Evolutionary conservation across 2,888 invertebrate species (phyloP).

Genomic region (Lasioglossum lativentre): DNA sequence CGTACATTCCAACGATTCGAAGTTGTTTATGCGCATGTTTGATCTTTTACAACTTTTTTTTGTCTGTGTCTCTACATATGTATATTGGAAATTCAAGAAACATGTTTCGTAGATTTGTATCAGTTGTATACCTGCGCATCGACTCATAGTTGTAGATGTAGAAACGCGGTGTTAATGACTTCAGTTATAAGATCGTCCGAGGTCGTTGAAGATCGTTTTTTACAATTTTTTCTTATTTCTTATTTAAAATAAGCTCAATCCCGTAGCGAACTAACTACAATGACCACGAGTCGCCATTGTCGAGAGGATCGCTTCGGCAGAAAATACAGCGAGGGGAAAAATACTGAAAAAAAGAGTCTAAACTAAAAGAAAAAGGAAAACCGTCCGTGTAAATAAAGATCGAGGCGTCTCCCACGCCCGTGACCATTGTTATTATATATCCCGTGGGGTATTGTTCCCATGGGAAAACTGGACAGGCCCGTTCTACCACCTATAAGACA

Average conservation of each 20-base stretch:
- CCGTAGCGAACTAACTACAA: too few relatives aligned
- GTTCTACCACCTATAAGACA: constrained; percentile 76
- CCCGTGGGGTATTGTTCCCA: constrained; percentile 81
- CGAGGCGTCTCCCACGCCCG: constrained; percentile 78
- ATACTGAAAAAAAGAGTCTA: constrained; percentile 6
- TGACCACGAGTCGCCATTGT: neutral
- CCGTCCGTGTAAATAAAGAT: constrained; percentile 78
- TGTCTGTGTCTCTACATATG: neutral
- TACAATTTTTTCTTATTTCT: too few relatives aligned
- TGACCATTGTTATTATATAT: constrained; percentile 80
- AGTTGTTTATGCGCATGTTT: neutral
- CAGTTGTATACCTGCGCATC: too few relatives aligned
- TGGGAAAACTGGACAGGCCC: constrained; percentile 81
- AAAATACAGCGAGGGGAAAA: neutral
- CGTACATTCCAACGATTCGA: neutral
- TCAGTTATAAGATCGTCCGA: neutral
- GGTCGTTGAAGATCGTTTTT: too few relatives aligned
- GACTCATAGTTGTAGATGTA: too few relatives aligned
- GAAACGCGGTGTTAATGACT: neutral
- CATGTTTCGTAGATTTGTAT: neutral
- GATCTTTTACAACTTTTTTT: neutral
- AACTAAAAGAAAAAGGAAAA: constrained; percentile 59
- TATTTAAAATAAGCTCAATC: too few relatives aligned
- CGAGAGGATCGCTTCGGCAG: neutral
- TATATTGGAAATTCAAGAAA: neutral